Base-by-base conservation (phyloP, 2,888 invertebrate genomes). In the Drosophila phalerata region DNA sequence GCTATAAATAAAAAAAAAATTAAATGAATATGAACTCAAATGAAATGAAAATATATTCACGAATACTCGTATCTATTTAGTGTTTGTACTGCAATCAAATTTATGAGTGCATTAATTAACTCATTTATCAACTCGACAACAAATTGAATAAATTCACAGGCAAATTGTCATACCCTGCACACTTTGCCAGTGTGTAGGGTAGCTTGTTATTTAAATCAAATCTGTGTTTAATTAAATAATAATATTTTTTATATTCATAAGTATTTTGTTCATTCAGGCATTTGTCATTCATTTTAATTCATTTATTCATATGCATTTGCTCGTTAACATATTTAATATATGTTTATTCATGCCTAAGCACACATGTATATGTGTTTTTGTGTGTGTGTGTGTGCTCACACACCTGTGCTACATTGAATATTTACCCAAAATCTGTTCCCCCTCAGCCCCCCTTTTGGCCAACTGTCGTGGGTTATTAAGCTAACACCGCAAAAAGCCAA, bases 351-450 rank as follows among this genome's bases (percentile, higher is more conserved):
- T 43, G 38, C n/a, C 45, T 43, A 25, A 25, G 25, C 32, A 15
- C 10, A 19, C 8, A n/a, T 38, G 3, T 40, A 9, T 30, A 9
- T 15, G 13, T 34, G 34, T 49, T 5, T 19, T 11, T 49, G 30
- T 40, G 5, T 40, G 17, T 30, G 11, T 43, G 56, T 56, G 19
- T 30, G 48, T 63, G 58, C 71, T 69, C 55, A 80, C 74, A 85
- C 83, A 84, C 80, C 83, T 83, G 85, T 69, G 77, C 43, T 57
- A 9, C 62, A 15, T 49, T 9, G 47, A 55, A 64, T 32, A 40
- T 15, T 38, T 43, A 19, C 53, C 48, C 8, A 15, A n/a, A n/a
- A n/a, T 25, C 30, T 10, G 5, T 55, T 57, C 25, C 19, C 9
- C 52, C 52, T 45, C 38, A 34, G 13, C n/a, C 19, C 62, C 53